These are phyloP conservation scores for Malaclemys terrapin DNA, from an alignment of 2,113 vertebrate genomes.

Conservation along the genomic window DNA sequence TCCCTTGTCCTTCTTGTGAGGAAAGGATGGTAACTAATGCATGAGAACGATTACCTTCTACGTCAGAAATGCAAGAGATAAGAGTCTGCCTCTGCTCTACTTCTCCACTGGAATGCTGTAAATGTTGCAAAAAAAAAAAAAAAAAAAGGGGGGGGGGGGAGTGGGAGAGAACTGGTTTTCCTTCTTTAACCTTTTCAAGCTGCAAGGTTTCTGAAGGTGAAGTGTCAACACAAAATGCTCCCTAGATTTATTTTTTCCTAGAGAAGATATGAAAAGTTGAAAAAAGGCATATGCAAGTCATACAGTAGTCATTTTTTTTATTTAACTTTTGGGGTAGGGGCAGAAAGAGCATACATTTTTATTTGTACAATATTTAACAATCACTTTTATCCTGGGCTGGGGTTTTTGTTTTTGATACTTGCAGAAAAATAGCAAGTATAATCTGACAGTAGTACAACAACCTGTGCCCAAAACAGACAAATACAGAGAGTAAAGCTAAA, in stretches of 20 bases:
- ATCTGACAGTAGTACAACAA: constrained; percentile 88
- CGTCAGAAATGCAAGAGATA: fast-evolving
- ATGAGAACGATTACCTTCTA: background rate
- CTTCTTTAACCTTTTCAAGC: background rate
- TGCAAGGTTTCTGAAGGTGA: background rate
- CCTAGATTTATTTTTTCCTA: fast-evolving
- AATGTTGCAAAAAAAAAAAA: background rate
- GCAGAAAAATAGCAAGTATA: constrained; percentile 85
- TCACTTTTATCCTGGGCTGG: constrained; percentile 85
- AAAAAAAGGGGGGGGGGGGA: fast-evolving
- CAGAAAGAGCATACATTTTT: constrained; percentile 90
- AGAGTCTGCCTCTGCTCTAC: too few relatives aligned
- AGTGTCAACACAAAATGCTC: background rate
- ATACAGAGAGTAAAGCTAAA: constrained; percentile 84
- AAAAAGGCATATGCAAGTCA: constrained; percentile 58
- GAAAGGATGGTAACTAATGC: background rate
- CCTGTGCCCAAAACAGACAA: constrained; percentile 87
- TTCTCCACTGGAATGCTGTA: background rate
- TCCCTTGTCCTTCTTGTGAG: background rate
- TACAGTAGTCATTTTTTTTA: constrained; percentile 88
- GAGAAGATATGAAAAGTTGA: background rate
- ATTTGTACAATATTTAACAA: constrained; percentile 97
- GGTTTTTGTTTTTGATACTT: constrained; percentile 78
- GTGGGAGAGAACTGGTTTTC: background rate
- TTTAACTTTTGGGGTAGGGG: constrained; percentile 76